Base-by-base conservation (phyloP, 2,888 invertebrate genomes). In the Nomada hirtipes region DNA sequence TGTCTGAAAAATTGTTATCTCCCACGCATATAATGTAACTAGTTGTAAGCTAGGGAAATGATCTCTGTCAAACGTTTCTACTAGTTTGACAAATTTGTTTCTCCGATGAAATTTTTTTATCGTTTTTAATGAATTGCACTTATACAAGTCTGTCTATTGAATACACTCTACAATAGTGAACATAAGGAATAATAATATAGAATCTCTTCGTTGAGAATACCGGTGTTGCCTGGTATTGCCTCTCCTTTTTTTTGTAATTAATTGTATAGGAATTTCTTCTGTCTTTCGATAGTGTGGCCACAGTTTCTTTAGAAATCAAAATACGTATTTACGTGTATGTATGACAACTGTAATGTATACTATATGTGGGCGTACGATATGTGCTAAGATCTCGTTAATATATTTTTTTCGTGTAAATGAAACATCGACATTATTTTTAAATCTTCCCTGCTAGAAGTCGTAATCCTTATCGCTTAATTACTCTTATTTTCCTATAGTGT, bases 361-460 rank as follows among this genome's bases (percentile, higher is more conserved):
- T 70, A n/a, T 71, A 50, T 72, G 85, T 69, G 77, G 85, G 83
- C 85, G 85, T 83, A 60, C 70, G 59, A 79, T 68, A 61, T 60
- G 72, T 55, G 50, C 75, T 74, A 71, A 44, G 65, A 52, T 63
- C 13, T 57, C n/a, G 53, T 68, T 70, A 69, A 55, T 60, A 59
- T 36, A 71, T 71, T 29, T 65, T 67, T 72, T 50, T 57, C 59
- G 18, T 23, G 4, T 82, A 44, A 67, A 44, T 11, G 47, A 69
- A 65, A 69, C 44, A 42, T 71, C 42, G 55, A 53, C 50, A 42
- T 50, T 55, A 67, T 50, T 50, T 71, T 67, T 7, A 36, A 20
- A 36, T 11, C 20, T 44, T 20, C 53, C 18, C 2, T 59, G 10
- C 2, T 18, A 15, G 9, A 23, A 50, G 18, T 53, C 36, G 13